Evolutionary conservation across 1,140 invertebrate genomes (phyloP).

Genomic region (Tribolium castaneum): DNA sequence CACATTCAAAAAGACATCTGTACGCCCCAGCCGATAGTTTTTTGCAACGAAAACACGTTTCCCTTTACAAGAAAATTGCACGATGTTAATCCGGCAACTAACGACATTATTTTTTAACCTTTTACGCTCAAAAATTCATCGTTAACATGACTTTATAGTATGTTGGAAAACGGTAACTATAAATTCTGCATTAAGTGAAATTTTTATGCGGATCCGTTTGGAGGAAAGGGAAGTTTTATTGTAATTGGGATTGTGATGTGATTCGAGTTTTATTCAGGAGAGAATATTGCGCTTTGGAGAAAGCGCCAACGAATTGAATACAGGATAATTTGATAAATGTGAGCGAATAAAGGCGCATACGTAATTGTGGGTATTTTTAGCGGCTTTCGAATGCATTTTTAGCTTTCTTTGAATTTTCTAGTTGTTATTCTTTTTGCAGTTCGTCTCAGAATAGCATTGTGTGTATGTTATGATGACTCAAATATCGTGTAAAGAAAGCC

Average conservation of each 20-base stretch:
- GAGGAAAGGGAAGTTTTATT: background rate
- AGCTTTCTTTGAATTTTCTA: too few species aligned
- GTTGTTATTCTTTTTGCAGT: too few species aligned
- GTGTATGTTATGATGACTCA: too few species aligned
- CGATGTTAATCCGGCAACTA: background rate
- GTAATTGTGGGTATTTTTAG: background rate
- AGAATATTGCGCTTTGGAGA: background rate
- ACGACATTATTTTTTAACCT: background rate
- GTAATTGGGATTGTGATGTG: conserved; percentile 6
- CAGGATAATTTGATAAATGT: background rate
- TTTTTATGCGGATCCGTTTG: background rate
- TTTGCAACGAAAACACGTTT: background rate
- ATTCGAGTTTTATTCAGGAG: background rate
- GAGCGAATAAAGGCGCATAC: background rate
- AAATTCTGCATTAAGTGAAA: background rate
- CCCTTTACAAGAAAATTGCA: background rate
- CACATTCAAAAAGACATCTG: background rate
- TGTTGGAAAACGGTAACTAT: background rate
- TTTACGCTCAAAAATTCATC: background rate
- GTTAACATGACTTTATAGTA: background rate
- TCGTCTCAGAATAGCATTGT: too few species aligned
- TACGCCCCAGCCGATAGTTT: background rate
- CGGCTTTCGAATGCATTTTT: too few species aligned
- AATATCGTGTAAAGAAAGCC: too few species aligned
- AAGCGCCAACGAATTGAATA: background rate